Evolutionary conservation across 1,140 invertebrate genomes (phyloP), one percentile per base, ranked within the genome.

Genomic region (Anthonomus grandis): DNA sequence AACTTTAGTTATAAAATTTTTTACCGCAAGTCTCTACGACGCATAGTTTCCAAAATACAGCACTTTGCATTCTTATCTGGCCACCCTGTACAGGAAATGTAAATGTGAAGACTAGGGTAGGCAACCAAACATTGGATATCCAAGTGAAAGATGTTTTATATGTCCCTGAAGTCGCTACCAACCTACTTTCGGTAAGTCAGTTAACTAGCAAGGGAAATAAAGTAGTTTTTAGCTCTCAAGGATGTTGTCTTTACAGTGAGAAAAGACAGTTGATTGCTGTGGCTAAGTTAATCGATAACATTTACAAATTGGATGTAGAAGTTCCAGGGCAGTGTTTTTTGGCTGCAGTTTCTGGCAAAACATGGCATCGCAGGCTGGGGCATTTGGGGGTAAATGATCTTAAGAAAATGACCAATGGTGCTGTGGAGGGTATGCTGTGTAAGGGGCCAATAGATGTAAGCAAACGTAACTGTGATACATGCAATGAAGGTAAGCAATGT

Each of bases 301-400:
- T 69, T 18, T 70, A 70, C 48, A 67, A 63, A 57, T 50, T 70
- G 15, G 60, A 67, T n/a, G n/a, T n/a, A n/a, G n/a, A n/a, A n/a
- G n/a, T n/a, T 8, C 52, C 21, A 62, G 60, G 17, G 4, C n/a
- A 31, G 5, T 15, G 22, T 23, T 25, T 23, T 66, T 13, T 25
- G 17, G 70, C 48, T 63, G 39, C 46, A 59, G 44, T 49, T 5
- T 60, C 57, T 19, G 49, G 36, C 4, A 18, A 54, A 27, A 46
- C 53, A 4, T 66, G 65, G 67, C 64, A 69, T 56, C 42, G 58
- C 9, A 19, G 64, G 17, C 41, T 70, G 12, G 68, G 63, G 27
- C 70, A 72, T 47, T 51, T 71, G 27, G 69, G 60, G 53, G 65
- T 10, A 15, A 21, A 46, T 23, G 18, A 56, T 37, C 23, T 64